Base-by-base conservation (phyloP, 2,113 vertebrate species). In the Gymnobelideus leadbeateri region DNA sequence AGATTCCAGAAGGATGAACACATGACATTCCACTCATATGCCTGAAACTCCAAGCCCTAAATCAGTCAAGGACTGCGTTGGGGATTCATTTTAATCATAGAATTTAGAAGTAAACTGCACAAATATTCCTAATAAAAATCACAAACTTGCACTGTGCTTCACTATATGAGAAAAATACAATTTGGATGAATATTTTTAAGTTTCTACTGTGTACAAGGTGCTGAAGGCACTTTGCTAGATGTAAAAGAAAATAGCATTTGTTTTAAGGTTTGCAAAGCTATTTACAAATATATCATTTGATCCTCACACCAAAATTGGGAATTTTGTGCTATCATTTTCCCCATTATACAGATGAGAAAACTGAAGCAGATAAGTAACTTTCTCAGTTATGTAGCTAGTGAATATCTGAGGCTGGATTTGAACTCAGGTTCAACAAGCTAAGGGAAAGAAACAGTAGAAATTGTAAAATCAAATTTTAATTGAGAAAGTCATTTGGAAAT, bases 381-480 rank as follows among this genome's bases (percentile, higher is more conserved):
- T 10, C 55, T 7, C 2, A 28, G 24, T 55, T 24, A 55, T 25
- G 0, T 3, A 55, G 9, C 25, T 28, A 10, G 25, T 57, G 28
- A 57, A 57, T 57, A 9, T 57, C 55, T 57, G 26, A 57, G 55
- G 8, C 25, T 57, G 26, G 55, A 84, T 54, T 91, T 91, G 89
- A 93, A 91, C 4, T 37, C 55, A 95, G 95, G 89, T 51, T 94
- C 91, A 68, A 91, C 89, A 54, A 96, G 92, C 50, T 28, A 84
- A 28, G 57, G 52, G 28, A 95, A 89, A 89, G 54, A 50, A n/a
- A 84, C n/a, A 96, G 8, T 14, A 91, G 57, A 94, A 91, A n/a
- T 9, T 95, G 3, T 55, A 92, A 55, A 11, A 90, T 93, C 47
- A 96, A 92, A 94, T 91, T 51, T 50, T 95, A 96, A n/a, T 91